A percentile compares a stretch with the other conserved stretches of the same genome.
These are phyloP conservation scores for Rhyacophila brunnea DNA, from an alignment of 1,140 invertebrate species.

Conservation along the genomic window DNA sequence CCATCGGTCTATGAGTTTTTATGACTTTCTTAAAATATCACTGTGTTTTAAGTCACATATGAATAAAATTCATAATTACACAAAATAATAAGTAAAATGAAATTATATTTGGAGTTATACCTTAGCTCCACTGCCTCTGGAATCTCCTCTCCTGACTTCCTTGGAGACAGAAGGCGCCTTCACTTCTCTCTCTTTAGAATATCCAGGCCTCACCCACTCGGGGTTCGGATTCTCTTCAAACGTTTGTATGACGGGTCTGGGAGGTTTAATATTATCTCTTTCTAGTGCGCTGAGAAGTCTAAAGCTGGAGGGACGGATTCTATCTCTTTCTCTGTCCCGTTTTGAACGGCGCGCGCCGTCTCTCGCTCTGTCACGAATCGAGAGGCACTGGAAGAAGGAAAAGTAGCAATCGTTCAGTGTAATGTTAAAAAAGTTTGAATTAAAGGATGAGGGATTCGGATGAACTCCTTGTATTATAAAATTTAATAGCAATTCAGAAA, in stretches of 20 bases:
- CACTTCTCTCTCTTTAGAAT: slow-evolving; percentile 24
- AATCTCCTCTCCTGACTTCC: slow-evolving; percentile 19
- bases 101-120: too few relatives aligned
- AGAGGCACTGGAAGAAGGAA: slow-evolving; percentile 16
- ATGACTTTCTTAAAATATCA: too few relatives aligned
- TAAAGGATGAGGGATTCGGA: too few relatives aligned
- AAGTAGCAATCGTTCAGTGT: too few relatives aligned
- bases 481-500: too few relatives aligned
- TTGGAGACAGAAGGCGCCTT: slow-evolving; percentile 15
- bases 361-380: slow-evolving; percentile 29
- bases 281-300: slow-evolving; percentile 37
- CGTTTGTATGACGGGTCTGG: slow-evolving; percentile 7
- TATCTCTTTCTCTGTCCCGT: slow-evolving; percentile 37
- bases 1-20: too few relatives aligned
- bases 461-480: too few relatives aligned
- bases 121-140: slow-evolving; percentile 15
- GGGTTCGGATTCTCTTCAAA: slow-evolving; percentile 24
- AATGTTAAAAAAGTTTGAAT: too few relatives aligned
- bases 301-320: slow-evolving; percentile 43
- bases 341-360: slow-evolving; percentile 28
- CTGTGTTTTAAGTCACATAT: too few relatives aligned
- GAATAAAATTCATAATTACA: too few relatives aligned
- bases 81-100: too few relatives aligned
- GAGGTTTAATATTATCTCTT: slow-evolving; percentile 11
- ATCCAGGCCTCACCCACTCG: slow-evolving; percentile 16